These are phyloP conservation scores for Cerastis rubricosa DNA, from an alignment of 2,888 invertebrate genomes.

Conservation along the genomic window DNA sequence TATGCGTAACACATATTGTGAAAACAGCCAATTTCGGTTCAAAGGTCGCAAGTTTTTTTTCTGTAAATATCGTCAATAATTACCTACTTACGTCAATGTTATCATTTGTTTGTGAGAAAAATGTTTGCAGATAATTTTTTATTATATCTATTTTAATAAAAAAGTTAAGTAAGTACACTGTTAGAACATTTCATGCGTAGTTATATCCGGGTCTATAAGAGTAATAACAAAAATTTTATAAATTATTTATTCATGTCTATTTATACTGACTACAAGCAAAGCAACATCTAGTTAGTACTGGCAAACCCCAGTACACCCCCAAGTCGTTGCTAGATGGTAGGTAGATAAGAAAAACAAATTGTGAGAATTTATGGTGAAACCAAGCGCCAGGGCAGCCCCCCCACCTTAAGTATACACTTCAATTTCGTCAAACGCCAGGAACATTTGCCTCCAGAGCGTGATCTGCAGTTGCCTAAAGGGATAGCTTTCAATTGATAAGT, in stretches of 20 bases:
- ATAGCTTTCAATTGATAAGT: background rate
- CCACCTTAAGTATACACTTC: too few relatives aligned
- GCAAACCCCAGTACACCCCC: background rate
- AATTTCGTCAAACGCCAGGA: too few relatives aligned
- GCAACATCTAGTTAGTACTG: background rate
- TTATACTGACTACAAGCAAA: background rate
- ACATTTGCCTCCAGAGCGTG: too few relatives aligned
- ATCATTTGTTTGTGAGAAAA: conserved; percentile 46
- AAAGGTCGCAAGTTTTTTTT: conserved; percentile 29
- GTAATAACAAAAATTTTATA: background rate
- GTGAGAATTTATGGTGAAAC: background rate
- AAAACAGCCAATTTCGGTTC: conserved; percentile 12
- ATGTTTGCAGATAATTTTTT: conserved; percentile 16
- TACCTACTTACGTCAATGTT: conserved; percentile 50
- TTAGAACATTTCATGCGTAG: background rate
- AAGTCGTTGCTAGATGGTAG: background rate
- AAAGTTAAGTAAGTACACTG: conserved; percentile 4
- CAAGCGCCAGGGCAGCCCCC: too few relatives aligned
- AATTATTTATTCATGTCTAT: background rate
- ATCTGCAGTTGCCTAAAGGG: background rate
- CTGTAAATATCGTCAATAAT: conserved; percentile 19
- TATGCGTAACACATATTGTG: background rate
- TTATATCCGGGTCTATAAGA: conserved; percentile 30
- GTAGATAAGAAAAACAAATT: background rate
- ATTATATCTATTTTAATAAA: conserved; percentile 8